These are phyloP conservation scores for Halcyon smyrnensis DNA, from an alignment of 2,797 vertebrate species.

Conservation along the genomic window DNA sequence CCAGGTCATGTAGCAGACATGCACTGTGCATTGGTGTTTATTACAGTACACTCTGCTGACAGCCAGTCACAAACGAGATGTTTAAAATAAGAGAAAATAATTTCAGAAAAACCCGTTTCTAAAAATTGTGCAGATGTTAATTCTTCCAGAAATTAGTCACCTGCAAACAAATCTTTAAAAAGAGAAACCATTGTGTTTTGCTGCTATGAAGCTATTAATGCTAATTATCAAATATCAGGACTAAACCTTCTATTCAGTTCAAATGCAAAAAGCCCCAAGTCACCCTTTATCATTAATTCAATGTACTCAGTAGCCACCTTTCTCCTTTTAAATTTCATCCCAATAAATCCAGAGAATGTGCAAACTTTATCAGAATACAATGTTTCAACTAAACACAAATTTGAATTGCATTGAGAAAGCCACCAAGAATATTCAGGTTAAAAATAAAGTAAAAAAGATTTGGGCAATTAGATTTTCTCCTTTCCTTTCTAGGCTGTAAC, in stretches of 20 bases:
- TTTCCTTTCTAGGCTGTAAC: background rate
- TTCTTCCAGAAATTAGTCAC: slow-evolving; percentile 7
- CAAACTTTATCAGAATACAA: background rate
- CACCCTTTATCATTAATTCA: background rate
- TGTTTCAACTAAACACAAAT: background rate
- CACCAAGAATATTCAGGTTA: background rate
- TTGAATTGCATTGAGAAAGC: slow-evolving; percentile 6
- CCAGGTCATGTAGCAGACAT: background rate
- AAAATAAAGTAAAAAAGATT: background rate
- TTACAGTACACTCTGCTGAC: slow-evolving; percentile 15
- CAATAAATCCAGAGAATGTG: background rate
- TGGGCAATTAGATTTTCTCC: background rate
- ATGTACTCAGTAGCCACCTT: background rate
- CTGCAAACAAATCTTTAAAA: slow-evolving; percentile 4
- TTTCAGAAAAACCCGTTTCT: background rate
- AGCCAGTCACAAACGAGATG: slow-evolving; percentile 14
- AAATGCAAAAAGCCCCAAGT: background rate
- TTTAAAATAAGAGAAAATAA: slow-evolving; percentile 28
- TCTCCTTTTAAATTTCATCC: background rate
- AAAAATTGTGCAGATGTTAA: background rate
- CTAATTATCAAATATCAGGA: background rate
- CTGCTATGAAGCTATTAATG: slow-evolving; percentile 50
- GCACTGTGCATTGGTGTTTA: background rate
- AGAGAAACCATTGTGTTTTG: background rate
- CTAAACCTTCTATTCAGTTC: background rate